phyloP scores from a whole-genome alignment of 2,797 vertebrate genomes.

The Parauchenoglanis ngamensis region DNA sequence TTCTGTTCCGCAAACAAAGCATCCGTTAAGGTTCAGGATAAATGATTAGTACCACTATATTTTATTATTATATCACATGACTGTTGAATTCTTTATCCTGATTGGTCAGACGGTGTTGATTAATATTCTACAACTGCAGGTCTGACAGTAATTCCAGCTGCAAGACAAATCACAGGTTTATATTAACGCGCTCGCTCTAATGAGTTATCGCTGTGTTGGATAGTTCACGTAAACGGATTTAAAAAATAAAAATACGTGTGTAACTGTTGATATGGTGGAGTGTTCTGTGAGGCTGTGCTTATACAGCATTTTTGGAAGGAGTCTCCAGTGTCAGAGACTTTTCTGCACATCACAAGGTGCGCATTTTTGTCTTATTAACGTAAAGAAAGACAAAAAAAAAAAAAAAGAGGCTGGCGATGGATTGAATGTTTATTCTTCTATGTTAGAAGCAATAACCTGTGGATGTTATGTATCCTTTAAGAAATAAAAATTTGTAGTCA shows the following conservation, averaged over 20 bases:
- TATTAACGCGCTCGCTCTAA: background rate
- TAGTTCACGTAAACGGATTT: background rate
- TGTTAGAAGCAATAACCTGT: background rate
- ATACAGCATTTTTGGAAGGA: background rate
- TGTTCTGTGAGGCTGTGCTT: background rate
- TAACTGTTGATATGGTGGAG: background rate
- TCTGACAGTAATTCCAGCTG: background rate
- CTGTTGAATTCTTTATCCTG: background rate
- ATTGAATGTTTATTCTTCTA: background rate
- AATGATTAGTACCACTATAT: background rate
- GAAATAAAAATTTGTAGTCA: background rate
- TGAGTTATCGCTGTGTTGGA: too few relatives aligned
- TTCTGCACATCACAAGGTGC: too few relatives aligned
- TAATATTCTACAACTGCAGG: background rate
- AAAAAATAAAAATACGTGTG: background rate
- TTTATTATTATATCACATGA: background rate
- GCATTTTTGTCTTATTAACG: background rate
- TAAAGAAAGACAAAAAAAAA: background rate
- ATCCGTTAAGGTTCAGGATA: background rate
- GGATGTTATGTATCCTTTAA: background rate
- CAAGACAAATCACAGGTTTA: background rate
- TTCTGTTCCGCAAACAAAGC: background rate
- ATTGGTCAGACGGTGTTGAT: background rate
- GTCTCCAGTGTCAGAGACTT: background rate
- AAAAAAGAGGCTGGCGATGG: background rate